Evolutionary conservation across 2,113 vertebrate genomes (phyloP), one percentile per base, ranked within the genome.

Genomic region (Hippolais icterina): DNA sequence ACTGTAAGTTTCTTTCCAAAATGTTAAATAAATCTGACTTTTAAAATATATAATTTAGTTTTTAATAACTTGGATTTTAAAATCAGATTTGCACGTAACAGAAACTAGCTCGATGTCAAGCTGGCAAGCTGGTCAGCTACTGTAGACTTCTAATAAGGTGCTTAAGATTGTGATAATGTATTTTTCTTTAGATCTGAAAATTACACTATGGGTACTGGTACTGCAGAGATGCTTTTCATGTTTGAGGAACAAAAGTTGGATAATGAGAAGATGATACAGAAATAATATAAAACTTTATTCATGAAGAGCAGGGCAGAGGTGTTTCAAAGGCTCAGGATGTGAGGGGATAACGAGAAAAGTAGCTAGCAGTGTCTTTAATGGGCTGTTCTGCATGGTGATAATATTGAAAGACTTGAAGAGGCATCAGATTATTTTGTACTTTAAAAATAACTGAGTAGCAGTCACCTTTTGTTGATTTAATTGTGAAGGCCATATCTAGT

Each of bases 361-460:
- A 80, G 11, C 15, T 66, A 18, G 22, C 12, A 46, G 18, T 11
- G 7, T 98, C 98, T 98, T 99, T 97, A 98, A 98, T 98, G 97
- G 96, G 68, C 98, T 98, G 97, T 98, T 98, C 98, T 98, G 98
- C 97, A 98, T 98, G 98, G 97, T 97, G 97, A 97, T 98, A 98
- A 98, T 98, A 97, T 96, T 98, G 97, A 98, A 99, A 98, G 98
- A 98, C 97, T 97, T 98, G 97, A 98, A 98, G 98, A 98, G 95
- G 97, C 97, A 97, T 98, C 95, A 97, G 97, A 98, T 98, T 80
- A 41, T 64, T 69, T 87, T 6, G 2, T 83, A 59, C 17, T 7
- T 63, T 42, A 60, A 82, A 54, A 84, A 41, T 11, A 31, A 61
- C 21, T 37, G 14, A 79, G 15, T 63, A 52, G 41, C 28, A 65